Conservation (phyloP, 1,140 invertebrate species). For the Mya arenaria region DNA sequence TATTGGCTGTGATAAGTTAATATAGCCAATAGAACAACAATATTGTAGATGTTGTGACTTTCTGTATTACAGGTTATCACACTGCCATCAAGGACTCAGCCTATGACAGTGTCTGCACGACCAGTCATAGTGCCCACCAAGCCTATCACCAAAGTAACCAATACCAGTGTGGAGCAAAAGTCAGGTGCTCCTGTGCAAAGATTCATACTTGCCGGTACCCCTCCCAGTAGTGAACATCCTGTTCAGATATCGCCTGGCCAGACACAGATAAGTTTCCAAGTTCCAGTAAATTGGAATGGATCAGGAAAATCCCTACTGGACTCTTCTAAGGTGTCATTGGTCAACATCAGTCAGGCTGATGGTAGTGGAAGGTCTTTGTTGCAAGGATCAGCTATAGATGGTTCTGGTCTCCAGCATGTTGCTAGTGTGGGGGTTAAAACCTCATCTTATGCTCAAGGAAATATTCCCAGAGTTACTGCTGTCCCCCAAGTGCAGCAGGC, state of each 20-base stretch:
- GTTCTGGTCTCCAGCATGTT: too few species aligned
- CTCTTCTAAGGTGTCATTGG: conserved; percentile 35
- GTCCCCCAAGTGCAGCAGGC: conserved; percentile 4
- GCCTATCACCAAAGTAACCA: neutral
- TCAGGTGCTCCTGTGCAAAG: neutral
- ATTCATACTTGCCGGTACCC: neutral
- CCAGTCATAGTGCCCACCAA: neutral
- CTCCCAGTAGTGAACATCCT: too few species aligned
- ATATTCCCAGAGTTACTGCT: neutral
- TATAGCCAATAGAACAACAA: too few species aligned
- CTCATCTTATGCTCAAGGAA: neutral
- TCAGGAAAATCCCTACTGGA: conserved; percentile 50
- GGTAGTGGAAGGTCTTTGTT: conserved; percentile 24
- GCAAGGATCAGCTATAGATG: conserved; percentile 10
- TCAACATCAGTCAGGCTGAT: conserved; percentile 19
- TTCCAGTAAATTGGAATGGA: conserved; percentile 40
- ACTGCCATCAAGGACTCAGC: neutral
- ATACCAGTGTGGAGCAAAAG: neutral
- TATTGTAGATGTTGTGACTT: too few species aligned
- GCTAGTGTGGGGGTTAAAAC: too few species aligned
- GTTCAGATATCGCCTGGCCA: too few species aligned
- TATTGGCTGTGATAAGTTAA: too few species aligned
- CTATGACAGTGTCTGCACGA: neutral
- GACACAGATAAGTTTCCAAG: conserved; percentile 51
- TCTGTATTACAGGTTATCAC: conserved; percentile 39